Evolutionary conservation across 2,113 vertebrate genomes (phyloP), one percentile per base, ranked within the genome.

Genomic region (Lophotis ruficrista): DNA sequence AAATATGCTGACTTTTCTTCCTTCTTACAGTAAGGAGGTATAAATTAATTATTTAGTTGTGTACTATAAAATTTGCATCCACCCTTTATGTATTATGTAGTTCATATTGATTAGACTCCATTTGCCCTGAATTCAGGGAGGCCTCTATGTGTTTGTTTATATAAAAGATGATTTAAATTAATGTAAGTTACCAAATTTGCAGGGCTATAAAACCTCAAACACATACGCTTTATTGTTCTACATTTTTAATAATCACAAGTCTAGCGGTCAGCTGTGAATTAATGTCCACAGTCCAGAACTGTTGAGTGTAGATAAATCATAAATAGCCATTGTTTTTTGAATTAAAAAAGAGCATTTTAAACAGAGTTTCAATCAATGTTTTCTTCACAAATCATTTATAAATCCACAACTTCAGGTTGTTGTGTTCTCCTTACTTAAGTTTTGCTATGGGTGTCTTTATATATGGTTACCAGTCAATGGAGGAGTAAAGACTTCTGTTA

Each of bases 31-130:
- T 98, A 98, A 98, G 90, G 87, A 92, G 68, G 84, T 90, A 79
- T 86, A 89, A 96, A 97, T 98, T 95, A 98, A 97, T 98, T 97
- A 97, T 98, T 98, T 97, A 97, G 97, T 96, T 97, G 76, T 95
- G 82, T 88, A 57, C 77, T 95, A 94, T 97, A 97, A 97, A 94
- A 97, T 98, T 97, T 97, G 60, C 50, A 93, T 96, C 69, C 83
- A 86, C 94, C 87, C 87, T 96, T 96, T 97, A 95, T 98, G 60
- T 97, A 97, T 98, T 98, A 98, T 97, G 92, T 96, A 98, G 88
- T 68, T 87, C 50, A 16, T 97, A 98, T 97, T 91, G 97, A 98
- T 98, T 96, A 68, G 81, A 90, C 68, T 95, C 83, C 38, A 57
- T 87, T 95, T 96, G 35, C 53, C 68, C 81, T 95, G 54, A 93